Percentiles rank a stretch among this genome's conserved stretches.
Conservation (phyloP, 92 coral and sea anemone genomes). For the Parazoanthus swiftii region DNA sequence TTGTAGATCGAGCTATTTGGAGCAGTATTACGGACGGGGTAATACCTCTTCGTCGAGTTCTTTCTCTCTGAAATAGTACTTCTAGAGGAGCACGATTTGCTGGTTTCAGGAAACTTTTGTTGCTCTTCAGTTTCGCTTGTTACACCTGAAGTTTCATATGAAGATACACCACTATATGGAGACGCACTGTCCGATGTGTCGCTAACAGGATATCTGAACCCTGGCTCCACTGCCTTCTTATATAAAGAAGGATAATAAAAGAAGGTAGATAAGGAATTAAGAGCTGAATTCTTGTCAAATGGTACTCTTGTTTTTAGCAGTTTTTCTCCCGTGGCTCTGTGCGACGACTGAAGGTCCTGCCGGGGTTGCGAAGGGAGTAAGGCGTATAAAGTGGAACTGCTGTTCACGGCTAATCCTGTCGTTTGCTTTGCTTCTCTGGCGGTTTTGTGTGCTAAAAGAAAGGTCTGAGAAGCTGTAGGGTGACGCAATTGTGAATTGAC, state of each 20-base stretch:
- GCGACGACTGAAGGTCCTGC: neutral
- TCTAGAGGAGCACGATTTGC: neutral
- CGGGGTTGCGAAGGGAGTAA: neutral
- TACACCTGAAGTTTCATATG: too few species aligned
- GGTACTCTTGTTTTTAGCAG: neutral
- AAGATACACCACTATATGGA: too few species aligned
- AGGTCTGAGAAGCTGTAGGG: neutral
- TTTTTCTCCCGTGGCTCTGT: neutral
- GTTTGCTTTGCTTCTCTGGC: neutral
- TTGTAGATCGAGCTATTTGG: constrained; percentile 25
- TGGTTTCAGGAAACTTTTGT: neutral
- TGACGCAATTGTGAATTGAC: neutral
- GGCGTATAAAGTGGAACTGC: neutral
- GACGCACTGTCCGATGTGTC: neutral
- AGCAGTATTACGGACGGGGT: neutral
- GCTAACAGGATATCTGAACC: neutral
- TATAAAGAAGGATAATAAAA: neutral
- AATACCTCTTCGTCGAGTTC: neutral
- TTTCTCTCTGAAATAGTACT: neutral
- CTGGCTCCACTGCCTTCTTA: neutral
- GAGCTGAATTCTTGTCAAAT: neutral
- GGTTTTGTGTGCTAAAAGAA: neutral
- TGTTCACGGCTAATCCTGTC: neutral
- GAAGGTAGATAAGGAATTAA: neutral
- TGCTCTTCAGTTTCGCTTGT: neutral